A percentile compares a stretch with the other conserved stretches of the same genome.
Conservation (phyloP, 2,113 vertebrate species). For the Megatriorchis doriae region DNA sequence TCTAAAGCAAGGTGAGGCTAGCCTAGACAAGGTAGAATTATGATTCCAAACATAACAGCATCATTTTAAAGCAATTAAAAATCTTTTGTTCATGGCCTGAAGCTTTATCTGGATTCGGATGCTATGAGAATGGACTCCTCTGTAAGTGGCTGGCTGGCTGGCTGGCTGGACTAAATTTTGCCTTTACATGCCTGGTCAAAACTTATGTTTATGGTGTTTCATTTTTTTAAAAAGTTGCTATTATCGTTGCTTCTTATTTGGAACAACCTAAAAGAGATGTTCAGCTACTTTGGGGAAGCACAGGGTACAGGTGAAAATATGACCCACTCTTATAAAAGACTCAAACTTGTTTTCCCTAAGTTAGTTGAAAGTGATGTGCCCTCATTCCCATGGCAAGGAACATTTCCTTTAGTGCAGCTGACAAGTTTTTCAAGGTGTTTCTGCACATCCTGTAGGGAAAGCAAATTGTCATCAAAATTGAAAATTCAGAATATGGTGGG, state of each 20-base stretch:
- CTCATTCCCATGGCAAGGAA: constrained; percentile 32
- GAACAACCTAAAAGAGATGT: not conserved
- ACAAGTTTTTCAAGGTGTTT: constrained; percentile 62
- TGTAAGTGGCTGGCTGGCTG: not conserved
- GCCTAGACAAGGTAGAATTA: not conserved
- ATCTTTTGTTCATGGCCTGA: not conserved
- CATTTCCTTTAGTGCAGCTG: not conserved
- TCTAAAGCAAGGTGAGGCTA: not conserved
- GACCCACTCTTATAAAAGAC: not conserved
- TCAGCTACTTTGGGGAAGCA: not conserved
- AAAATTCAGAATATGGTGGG: constrained; percentile 51
- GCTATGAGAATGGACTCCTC: not conserved
- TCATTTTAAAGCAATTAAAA: not conserved
- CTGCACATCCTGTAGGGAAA: constrained; percentile 50
- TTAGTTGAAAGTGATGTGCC: constrained; percentile 34
- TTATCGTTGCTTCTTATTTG: not conserved
- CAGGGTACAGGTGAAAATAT: not conserved
- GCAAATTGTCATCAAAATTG: constrained; percentile 68
- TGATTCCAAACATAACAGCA: not conserved
- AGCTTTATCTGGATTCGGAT: not conserved
- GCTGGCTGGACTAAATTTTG: not conserved
- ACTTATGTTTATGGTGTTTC: not conserved
- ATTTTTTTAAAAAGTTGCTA: not conserved
- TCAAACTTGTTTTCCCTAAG: not conserved
- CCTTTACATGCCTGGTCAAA: not conserved